Percentiles rank a stretch among this genome's conserved stretches.
Conservation (phyloP, 1,140 invertebrate genomes). For the Gryon sp. region DNA sequence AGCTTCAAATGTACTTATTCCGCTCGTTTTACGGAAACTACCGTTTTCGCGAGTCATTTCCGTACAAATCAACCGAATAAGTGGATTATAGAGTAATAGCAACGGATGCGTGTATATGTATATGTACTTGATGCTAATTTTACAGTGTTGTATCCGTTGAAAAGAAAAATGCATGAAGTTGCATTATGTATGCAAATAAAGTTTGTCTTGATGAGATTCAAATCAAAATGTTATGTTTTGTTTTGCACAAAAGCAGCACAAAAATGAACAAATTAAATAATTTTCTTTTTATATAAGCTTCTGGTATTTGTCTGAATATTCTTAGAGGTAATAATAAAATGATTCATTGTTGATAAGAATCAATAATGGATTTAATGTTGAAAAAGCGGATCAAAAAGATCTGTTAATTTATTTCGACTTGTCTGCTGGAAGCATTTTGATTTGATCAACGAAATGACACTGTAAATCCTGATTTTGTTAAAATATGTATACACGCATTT, state of each 20-base stretch:
- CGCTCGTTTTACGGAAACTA: conserved; percentile 20
- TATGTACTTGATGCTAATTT: neutral
- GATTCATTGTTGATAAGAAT: too few relatives aligned
- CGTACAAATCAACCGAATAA: conserved; percentile 42
- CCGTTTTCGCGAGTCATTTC: neutral
- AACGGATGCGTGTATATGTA: neutral
- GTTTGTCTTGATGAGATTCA: neutral
- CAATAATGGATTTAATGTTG: too few relatives aligned
- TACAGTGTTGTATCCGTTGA: conserved; percentile 5
- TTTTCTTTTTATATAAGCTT: too few relatives aligned
- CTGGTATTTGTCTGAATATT: too few relatives aligned
- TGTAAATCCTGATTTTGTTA: neutral
- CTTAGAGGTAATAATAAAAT: too few relatives aligned
- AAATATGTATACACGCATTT: neutral
- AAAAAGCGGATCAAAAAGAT: too few relatives aligned
- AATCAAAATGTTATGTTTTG: conserved; percentile 14
- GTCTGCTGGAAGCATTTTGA: too few relatives aligned
- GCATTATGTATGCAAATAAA: too few relatives aligned
- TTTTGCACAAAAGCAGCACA: conserved; percentile 43
- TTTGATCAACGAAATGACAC: too few relatives aligned
- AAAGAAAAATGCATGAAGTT: too few relatives aligned
- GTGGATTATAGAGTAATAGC: conserved; percentile 46
- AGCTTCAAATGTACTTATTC: conserved; percentile 54
- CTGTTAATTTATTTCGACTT: too few relatives aligned
- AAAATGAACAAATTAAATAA: too few relatives aligned